These are phyloP conservation scores for Ictidomys tridecemlineatus DNA, from an alignment of 2,113 vertebrate species.

Conservation along the genomic window DNA sequence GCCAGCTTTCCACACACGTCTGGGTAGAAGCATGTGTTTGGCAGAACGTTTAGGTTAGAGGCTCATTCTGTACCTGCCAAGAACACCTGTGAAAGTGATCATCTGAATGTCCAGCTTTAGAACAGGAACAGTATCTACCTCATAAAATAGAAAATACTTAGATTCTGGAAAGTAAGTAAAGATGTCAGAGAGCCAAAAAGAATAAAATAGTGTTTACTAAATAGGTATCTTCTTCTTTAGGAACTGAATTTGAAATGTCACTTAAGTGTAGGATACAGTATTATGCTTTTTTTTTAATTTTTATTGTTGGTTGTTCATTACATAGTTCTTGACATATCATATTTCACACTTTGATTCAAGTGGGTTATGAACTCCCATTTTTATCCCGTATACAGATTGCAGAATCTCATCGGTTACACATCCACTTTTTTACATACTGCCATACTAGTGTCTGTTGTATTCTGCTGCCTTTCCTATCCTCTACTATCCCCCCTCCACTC, in stretches of 20 bases:
- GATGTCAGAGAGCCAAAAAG: neutral
- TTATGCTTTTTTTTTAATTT: neutral
- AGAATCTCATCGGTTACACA: no score
- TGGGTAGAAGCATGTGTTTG: neutral
- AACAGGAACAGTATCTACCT: neutral
- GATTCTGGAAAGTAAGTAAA: neutral
- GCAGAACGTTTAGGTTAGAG: neutral
- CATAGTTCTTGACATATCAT: no score
- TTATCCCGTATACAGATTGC: no score
- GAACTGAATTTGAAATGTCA: conserved; percentile 7
- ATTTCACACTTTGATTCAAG: no score
- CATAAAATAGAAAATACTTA: neutral
- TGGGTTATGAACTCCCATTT: no score
- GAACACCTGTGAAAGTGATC: neutral
- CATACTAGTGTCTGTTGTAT: no score
- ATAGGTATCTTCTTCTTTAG: neutral
- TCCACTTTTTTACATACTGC: no score
- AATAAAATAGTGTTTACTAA: neutral
- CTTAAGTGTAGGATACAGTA: neutral
- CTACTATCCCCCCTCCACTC: no score
- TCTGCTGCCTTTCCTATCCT: no score
- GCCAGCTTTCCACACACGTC: neutral
- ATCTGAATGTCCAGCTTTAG: neutral
- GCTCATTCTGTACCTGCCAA: neutral
- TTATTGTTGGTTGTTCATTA: no score